Evolutionary conservation across 2,797 vertebrate genomes (phyloP), one percentile per base, ranked within the genome.

Genomic region (Orestias chungarensis): DNA sequence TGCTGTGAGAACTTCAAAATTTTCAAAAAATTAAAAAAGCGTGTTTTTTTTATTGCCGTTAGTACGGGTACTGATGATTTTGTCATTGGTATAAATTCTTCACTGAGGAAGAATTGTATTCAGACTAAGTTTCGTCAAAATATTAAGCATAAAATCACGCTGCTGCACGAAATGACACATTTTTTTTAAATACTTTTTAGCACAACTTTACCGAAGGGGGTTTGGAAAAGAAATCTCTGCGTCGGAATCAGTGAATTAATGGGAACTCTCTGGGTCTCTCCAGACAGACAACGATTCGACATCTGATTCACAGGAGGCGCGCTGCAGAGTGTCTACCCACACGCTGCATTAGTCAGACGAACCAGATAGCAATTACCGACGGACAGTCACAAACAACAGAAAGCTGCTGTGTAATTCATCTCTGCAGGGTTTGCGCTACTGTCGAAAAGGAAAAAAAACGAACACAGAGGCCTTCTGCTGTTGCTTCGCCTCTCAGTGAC

Each of bases 271-370:
- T 4, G 23, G 2, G 15, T 68, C 27, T 27, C 17, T 71, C 71
- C 54, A 47, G 44, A 66, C 47, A n/a, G 68, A 68, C 72, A 66
- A 66, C 69, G 38, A 70, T 18, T 49, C 50, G 54, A 31, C 8
- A 15, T 66, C n/a, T 75, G 44, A 55, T 42, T 76, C 33, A 42
- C 6, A 49, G 61, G 25, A 69, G 33, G 44, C 31, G 23, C 27
- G 64, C 17, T 17, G 52, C 38, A 29, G 38, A 23, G 43, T 3
- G 4, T 27, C 8, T 35, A 31, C 1, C 18, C 20, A 23, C 27
- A 8, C 14, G 6, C 33, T 31, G 31, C 69, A 55, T 71, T 46
- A 64, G 54, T 54, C 46, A 23, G 55, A 74, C 64, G 35, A 23
- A 64, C 47, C 43, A 50, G n/a, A 33, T 12, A 68, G 29, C 65